phyloP scores from a whole-genome alignment of 2,113 vertebrate genomes.

The Mobula hypostoma region DNA sequence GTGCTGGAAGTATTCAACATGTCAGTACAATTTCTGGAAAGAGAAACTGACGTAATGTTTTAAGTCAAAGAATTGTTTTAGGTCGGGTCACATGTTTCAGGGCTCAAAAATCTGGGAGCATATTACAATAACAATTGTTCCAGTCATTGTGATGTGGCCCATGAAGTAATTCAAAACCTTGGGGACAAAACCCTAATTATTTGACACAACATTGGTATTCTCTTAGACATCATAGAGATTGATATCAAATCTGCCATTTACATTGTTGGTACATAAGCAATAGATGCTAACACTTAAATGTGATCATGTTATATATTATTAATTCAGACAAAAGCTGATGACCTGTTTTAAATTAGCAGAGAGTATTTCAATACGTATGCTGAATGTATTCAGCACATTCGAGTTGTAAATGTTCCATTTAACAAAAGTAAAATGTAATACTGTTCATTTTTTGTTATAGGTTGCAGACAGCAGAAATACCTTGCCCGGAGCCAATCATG shows the following conservation, averaged over 20 bases:
- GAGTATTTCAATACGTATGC: neutral
- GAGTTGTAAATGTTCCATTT: neutral
- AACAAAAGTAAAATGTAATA: neutral
- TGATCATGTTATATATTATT: neutral
- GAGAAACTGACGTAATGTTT: no score
- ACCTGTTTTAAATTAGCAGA: neutral
- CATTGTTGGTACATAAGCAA: neutral
- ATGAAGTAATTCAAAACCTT: neutral
- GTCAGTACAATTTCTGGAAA: no score
- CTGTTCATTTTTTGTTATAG: conserved; percentile 52
- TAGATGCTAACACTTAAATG: neutral
- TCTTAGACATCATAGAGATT: neutral
- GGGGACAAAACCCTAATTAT: neutral
- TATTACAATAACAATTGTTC: neutral
- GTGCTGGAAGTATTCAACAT: no score
- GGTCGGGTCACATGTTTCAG: no score
- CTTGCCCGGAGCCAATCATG: conserved; percentile 82
- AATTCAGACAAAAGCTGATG: neutral
- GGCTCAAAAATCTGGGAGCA: no score
- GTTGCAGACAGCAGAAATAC: conserved; percentile 76
- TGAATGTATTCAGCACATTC: neutral
- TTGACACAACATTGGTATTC: neutral
- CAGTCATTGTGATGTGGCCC: neutral
- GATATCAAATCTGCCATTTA: neutral
- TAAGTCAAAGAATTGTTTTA: no score